Evolutionary conservation across 2,797 vertebrate genomes (phyloP), one percentile per base, ranked within the genome.

Genomic region (Aldrovandia affinis): DNA sequence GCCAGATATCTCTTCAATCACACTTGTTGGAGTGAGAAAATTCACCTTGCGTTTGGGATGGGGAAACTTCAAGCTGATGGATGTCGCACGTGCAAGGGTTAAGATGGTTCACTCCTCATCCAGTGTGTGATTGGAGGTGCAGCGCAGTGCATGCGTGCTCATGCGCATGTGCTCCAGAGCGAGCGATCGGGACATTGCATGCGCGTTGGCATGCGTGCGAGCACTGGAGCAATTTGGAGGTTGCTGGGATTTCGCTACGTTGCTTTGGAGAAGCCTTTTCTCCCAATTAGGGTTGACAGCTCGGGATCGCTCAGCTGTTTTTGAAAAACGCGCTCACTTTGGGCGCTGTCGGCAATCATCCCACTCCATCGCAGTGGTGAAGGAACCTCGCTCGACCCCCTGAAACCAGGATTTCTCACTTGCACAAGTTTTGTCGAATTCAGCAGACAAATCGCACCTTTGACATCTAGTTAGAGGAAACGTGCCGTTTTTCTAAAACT

Each of bases 71-170:
- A 59, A 36, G 70, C 86, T 88, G 88, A 91, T 85, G 86, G 85
- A 89, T 87, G 87, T 83, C n/a, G 57, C 73, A 28, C 50, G 83
- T 85, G 81, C 84, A 88, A 63, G 86, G 86, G 87, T 89, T 89
- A 90, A 89, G 85, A 83, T 89, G 86, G 57, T 84, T 82, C 83
- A 82, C 88, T 87, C 81, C 22, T 22, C 79, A 39, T 50, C 9
- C 33, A 30, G 28, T 18, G 52, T 28, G 28, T 33, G 44, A 80
- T 54, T 52, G 78, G 42, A 50, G 80, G 28, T 86, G 73, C 28
- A 5, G 30, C 30, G 28, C 59, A 50, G 39, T 81, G 57, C 36
- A 7, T 30, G 47, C 15, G 65, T 75, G 78, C 44, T 44, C 22
- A 36, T 20, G 14, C 10, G 12, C n/a, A n/a, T 63, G 55, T 80